These are phyloP conservation scores for Melolontha melolontha DNA, from an alignment of 2,888 invertebrate genomes.

Conservation along the genomic window DNA sequence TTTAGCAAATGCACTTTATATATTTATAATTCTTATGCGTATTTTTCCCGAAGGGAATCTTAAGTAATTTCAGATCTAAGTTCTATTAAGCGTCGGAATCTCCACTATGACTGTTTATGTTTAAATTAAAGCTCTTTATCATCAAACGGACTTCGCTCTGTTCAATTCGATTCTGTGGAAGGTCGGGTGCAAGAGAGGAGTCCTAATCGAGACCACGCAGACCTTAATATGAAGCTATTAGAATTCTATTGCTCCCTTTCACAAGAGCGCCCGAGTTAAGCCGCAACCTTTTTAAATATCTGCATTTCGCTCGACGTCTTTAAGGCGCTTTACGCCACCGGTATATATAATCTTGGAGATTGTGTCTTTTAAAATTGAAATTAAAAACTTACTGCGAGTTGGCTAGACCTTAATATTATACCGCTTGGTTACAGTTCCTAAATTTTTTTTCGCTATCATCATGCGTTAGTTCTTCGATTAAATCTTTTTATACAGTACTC, in stretches of 20 bases:
- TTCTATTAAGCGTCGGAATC: too few relatives aligned
- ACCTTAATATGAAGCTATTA: slow-evolving; percentile 64
- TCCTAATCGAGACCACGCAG: slow-evolving; percentile 62
- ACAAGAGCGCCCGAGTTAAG: slow-evolving; percentile 55
- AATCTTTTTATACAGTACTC: too few relatives aligned
- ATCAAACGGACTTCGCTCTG: slow-evolving; percentile 29
- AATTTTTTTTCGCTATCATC: too few relatives aligned
- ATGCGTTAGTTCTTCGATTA: too few relatives aligned
- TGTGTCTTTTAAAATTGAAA: slow-evolving; percentile 44
- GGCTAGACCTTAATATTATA: slow-evolving; percentile 48
- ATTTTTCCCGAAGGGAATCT: too few relatives aligned
- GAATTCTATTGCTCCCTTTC: slow-evolving; percentile 63
- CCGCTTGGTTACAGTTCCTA: background rate
- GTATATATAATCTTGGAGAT: slow-evolving; percentile 60
- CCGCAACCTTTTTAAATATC: slow-evolving; percentile 61
- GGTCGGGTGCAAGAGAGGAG: slow-evolving; percentile 39
- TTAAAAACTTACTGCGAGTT: too few relatives aligned
- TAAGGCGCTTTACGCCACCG: slow-evolving; percentile 15
- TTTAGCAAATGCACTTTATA: too few relatives aligned
- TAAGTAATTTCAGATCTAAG: too few relatives aligned
- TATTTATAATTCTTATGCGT: too few relatives aligned
- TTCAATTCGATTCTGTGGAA: slow-evolving; percentile 44
- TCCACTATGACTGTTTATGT: slow-evolving; percentile 7
- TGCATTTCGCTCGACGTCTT: slow-evolving; percentile 53
- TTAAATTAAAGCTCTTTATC: slow-evolving; percentile 17